These are phyloP conservation scores for Limnodromus scolopaceus DNA, from an alignment of 2,797 vertebrate species.

Conservation along the genomic window DNA sequence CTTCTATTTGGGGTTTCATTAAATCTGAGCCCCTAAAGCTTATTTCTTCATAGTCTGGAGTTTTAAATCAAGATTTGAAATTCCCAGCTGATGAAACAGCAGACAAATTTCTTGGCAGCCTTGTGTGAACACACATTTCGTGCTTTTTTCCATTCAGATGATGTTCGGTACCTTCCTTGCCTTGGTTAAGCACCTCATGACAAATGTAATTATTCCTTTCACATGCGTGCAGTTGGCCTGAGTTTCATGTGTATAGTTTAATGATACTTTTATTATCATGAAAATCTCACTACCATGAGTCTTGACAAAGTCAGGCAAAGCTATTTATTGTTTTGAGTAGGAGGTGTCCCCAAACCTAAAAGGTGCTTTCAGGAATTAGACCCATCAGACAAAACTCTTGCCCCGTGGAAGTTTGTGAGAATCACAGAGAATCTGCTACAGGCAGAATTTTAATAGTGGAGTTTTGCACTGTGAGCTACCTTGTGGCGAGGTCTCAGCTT, in stretches of 20 bases:
- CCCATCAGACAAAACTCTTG: not conserved
- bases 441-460: not conserved
- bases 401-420: not conserved
- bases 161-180: not conserved
- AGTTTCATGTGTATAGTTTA: not conserved
- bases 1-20: not conserved
- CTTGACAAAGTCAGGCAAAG: not conserved
- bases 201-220: not conserved
- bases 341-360: not conserved
- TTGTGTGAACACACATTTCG: not conserved
- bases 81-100: not conserved
- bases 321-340: not conserved
- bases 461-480: not conserved
- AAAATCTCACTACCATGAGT: not conserved
- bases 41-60: not conserved
- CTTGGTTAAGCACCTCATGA: not conserved
- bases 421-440: not conserved
- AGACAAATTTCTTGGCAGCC: not conserved
- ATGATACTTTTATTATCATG: not conserved
- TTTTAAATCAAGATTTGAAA: not conserved
- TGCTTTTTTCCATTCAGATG: not conserved
- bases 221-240: not conserved
- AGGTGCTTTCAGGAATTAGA: not conserved
- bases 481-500: not conserved
- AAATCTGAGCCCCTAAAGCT: not conserved